These are phyloP conservation scores for Chaunax sp. DNA, from an alignment of 2,797 vertebrate genomes.

Conservation along the genomic window DNA sequence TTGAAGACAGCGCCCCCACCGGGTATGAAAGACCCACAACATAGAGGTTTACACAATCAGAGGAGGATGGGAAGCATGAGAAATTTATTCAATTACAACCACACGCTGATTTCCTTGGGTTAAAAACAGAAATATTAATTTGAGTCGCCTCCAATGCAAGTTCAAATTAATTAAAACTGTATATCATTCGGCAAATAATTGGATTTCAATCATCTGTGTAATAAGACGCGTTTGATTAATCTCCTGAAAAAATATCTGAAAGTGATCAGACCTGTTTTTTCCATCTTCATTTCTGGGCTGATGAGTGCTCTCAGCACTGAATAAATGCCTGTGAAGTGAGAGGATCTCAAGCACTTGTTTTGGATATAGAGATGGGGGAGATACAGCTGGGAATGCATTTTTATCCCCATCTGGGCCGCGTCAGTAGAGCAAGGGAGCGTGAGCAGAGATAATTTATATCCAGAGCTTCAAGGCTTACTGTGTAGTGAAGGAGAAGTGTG, in stretches of 20 bases:
- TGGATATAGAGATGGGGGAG: slow-evolving; percentile 36
- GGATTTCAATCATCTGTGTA: slow-evolving; percentile 80
- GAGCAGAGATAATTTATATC: slow-evolving; percentile 53
- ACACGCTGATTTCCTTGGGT: slow-evolving; percentile 24
- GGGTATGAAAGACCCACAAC: slow-evolving; percentile 31
- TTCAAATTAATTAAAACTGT: slow-evolving; percentile 75
- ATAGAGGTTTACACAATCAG: slow-evolving; percentile 12
- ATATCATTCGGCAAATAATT: slow-evolving; percentile 75
- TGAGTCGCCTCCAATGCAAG: slow-evolving; percentile 66
- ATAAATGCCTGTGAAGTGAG: slow-evolving; percentile 37
- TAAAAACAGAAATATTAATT: slow-evolving; percentile 71
- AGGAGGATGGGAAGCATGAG: slow-evolving; percentile 19
- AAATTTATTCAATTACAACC: slow-evolving; percentile 61
- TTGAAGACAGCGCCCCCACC: slow-evolving; percentile 36
- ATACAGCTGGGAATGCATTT: slow-evolving; percentile 35
- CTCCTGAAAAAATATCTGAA: slow-evolving; percentile 42
- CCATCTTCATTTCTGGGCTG: slow-evolving; percentile 2
- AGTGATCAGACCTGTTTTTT: slow-evolving; percentile 42
- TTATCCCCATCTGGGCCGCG: slow-evolving; percentile 21
- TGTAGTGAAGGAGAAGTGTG: slow-evolving; percentile 36
- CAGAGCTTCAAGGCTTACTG: slow-evolving; percentile 32
- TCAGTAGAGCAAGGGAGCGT: slow-evolving; percentile 36
- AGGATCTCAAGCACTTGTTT: slow-evolving; percentile 46
- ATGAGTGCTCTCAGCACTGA: slow-evolving; percentile 28
- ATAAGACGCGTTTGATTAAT: slow-evolving; percentile 76